phyloP scores from a whole-genome alignment of 2,888 invertebrate genomes.

The Sesia apiformis region DNA sequence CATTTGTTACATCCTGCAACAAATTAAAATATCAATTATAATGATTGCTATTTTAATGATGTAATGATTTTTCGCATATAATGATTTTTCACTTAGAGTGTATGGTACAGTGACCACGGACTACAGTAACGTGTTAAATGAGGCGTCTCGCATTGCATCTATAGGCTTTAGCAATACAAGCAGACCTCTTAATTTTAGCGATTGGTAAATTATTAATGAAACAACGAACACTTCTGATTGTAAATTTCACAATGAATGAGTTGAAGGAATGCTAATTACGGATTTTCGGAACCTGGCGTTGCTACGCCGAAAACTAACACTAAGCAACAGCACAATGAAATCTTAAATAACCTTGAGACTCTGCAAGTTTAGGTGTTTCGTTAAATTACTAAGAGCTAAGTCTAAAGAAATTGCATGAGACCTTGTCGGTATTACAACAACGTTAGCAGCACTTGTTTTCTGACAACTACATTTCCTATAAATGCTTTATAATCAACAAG shows the following conservation, averaged over 20 bases:
- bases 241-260: background rate
- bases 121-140: background rate
- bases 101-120: no score
- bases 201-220: background rate
- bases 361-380: constrained; percentile 4
- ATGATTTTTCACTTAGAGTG: no score
- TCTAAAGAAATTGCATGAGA: no score
- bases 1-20: no score
- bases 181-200: background rate
- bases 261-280: background rate
- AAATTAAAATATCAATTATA: no score
- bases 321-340: background rate
- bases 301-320: background rate
- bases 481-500: no score
- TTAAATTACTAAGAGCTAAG: constrained; percentile 1
- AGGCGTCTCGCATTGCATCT: background rate
- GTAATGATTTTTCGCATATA: no score
- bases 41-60: no score
- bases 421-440: no score
- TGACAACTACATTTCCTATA: no score
- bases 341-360: constrained; percentile 4
- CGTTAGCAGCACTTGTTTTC: no score
- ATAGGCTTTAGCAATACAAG: background rate
- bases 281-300: background rate
- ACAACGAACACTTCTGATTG: background rate